These are phyloP conservation scores for Drosophila tani DNA, from an alignment of 1,140 invertebrate species.

Conservation along the genomic window DNA sequence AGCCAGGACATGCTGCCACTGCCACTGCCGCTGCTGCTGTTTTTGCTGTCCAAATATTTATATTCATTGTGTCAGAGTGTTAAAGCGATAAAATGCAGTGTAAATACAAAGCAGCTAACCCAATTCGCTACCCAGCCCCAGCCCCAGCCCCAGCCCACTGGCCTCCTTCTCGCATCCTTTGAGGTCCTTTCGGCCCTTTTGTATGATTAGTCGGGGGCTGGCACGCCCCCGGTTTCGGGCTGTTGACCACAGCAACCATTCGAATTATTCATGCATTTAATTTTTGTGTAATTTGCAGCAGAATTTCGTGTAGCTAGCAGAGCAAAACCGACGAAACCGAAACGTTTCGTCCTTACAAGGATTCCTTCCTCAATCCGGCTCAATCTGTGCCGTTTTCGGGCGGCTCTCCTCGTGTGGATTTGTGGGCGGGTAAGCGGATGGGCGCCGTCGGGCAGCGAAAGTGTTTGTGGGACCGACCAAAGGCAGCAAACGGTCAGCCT, in stretches of 20 bases:
- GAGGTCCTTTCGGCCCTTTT: slow-evolving; percentile 23
- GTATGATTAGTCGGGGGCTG: slow-evolving; percentile 63
- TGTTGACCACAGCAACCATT: slow-evolving; percentile 79
- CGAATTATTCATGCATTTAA: slow-evolving; percentile 83
- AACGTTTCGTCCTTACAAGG: slow-evolving; percentile 58
- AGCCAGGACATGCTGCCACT: slow-evolving; percentile 46
- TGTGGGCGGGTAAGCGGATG: slow-evolving; percentile 5
- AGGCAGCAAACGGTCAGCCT: slow-evolving; percentile 25
- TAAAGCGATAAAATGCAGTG: slow-evolving; percentile 83
- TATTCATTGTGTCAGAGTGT: slow-evolving; percentile 83
- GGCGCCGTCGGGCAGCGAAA: slow-evolving; percentile 44
- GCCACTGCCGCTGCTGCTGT: slow-evolving; percentile 66
- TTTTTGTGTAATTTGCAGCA: slow-evolving; percentile 82
- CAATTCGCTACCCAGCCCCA: slow-evolving; percentile 12
- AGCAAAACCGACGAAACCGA: slow-evolving; percentile 66
- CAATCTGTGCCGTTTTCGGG: slow-evolving; percentile 21
- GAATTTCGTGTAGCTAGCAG: slow-evolving; percentile 69
- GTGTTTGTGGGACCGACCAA: slow-evolving; percentile 40
- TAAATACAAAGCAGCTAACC: slow-evolving; percentile 74
- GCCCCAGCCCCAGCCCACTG: not conserved
- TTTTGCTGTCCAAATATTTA: slow-evolving; percentile 83
- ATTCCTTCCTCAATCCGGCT: slow-evolving; percentile 16
- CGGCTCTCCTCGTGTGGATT: slow-evolving; percentile 14
- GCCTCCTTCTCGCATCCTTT: slow-evolving; percentile 20
- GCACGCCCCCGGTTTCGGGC: slow-evolving; percentile 48